Evolutionary conservation across 2,888 invertebrate genomes (phyloP).

Genomic region (Flexamia atlantica): DNA sequence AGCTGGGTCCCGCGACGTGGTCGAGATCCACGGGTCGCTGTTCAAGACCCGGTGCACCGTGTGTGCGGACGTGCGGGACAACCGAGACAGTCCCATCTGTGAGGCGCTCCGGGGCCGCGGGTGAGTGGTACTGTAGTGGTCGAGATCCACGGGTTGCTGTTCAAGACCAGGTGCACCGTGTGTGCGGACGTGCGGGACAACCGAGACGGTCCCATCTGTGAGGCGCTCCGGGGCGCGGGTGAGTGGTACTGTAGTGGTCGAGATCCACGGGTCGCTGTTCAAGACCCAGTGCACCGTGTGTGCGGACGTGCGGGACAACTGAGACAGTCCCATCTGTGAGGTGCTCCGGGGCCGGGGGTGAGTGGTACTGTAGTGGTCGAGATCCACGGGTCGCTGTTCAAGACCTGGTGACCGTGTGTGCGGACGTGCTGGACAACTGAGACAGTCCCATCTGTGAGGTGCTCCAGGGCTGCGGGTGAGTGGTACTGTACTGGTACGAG

Average conservation of each 20-base stretch:
- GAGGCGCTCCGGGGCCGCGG: slow-evolving; percentile 56
- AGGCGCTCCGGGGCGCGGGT: slow-evolving; percentile 53
- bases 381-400: slow-evolving; percentile 82
- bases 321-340: slow-evolving; percentile 82
- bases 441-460: slow-evolving; percentile 81
- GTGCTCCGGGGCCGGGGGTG: slow-evolving; percentile 51
- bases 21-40: slow-evolving; percentile 82
- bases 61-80: slow-evolving; percentile 81
- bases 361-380: slow-evolving; percentile 75
- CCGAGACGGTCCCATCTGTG: slow-evolving; percentile 82
- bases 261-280: slow-evolving; percentile 82
- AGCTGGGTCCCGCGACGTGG: slow-evolving; percentile 78
- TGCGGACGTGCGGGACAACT: slow-evolving; percentile 81
- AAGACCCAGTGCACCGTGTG: slow-evolving; percentile 84
- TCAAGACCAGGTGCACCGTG: slow-evolving; percentile 82
- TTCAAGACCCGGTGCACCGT: slow-evolving; percentile 83
- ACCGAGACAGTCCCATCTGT: slow-evolving; percentile 84
- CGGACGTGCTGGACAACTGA: slow-evolving; percentile 80
- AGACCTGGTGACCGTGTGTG: slow-evolving; percentile 83
- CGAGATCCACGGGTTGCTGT: slow-evolving; percentile 82
- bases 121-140: slow-evolving; percentile 69
- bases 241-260: no score
- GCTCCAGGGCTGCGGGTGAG: slow-evolving; percentile 43
- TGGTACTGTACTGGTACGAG: no score
- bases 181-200: slow-evolving; percentile 83